Evolutionary conservation across 2,888 invertebrate species (phyloP), one percentile per base, ranked within the genome.

Genomic region (Bimastos eiseni): DNA sequence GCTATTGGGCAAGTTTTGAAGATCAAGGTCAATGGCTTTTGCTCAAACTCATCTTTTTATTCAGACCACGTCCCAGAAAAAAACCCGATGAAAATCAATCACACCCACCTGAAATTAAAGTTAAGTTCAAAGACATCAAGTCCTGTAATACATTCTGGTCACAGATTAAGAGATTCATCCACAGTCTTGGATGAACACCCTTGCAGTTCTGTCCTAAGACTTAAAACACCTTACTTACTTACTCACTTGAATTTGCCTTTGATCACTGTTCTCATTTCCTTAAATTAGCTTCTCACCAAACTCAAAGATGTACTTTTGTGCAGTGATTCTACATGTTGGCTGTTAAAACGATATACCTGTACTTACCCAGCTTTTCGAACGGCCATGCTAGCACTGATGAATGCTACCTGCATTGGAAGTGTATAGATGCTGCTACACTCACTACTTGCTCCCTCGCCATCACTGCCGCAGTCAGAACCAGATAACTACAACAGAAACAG

Each of bases 331-430:
- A 70, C 21, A 49, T n/a, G 30, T 70, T 70, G n/a, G 70, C n/a
- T n/a, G 70, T 70, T 8, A 70, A 70, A 70, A n/a, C 13, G n/a
- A 70, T n/a, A 70, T 70, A 24, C 70, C 8, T 30, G 70, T 13
- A 86, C 86, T 34, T 86, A 98, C 98, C 98, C 99, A 93, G 98
- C 98, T 96, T 98, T 99, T 93, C 99, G 96, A 93, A 98, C 98
- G 93, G 98, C 98, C 93, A 98, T 98, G 91, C 98, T 98, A 96
- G 98, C 98, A 96, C 98, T 98, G 96, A 93, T 93, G 89, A 98
- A 98, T 92, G 98, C 98, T 93, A 94, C 92, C 92, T 94, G 94
- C n/a, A 94, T 94, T 34, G 94, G 94, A 93, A 95, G 93, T 30
- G 94, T 95, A 90, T 94, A 94, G 91, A 95, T 94, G 91, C 94